These are phyloP conservation scores for Nycticebus coucang DNA, from an alignment of 2,113 vertebrate species.

Conservation along the genomic window DNA sequence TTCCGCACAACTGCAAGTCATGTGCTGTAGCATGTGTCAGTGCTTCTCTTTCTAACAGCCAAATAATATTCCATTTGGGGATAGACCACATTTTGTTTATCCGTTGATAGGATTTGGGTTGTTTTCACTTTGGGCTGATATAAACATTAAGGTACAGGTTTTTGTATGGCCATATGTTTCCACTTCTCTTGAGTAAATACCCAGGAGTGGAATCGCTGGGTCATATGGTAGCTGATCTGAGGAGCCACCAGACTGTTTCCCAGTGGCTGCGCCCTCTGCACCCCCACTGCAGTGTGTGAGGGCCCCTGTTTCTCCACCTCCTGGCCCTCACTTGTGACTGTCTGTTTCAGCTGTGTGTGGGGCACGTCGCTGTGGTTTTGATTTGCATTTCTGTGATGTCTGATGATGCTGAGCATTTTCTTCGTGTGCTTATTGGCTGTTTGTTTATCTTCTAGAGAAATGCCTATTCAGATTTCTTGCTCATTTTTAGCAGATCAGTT, in stretches of 20 bases:
- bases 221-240: fast-evolving
- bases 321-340: fast-evolving
- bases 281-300: not conserved
- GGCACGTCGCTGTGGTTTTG: not conserved
- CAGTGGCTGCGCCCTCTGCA: not conserved
- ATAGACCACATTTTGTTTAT: not conserved
- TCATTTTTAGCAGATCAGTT: not conserved
- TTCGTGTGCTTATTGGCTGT: not conserved
- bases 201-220: not conserved
- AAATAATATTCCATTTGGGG: not conserved
- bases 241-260: not conserved
- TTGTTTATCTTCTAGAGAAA: not conserved
- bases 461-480: not conserved
- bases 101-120: not conserved
- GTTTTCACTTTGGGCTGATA: too few relatives aligned
- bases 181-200: not conserved
- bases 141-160: too few relatives aligned
- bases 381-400: not conserved
- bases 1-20: too few relatives aligned
- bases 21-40: too few relatives aligned
- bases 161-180: too few relatives aligned
- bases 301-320: not conserved
- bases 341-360: not conserved
- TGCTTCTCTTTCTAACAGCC: too few relatives aligned
- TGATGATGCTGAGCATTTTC: not conserved